phyloP scores from a whole-genome alignment of 2,888 invertebrate species.

The Zygothrica quintamaculata region DNA sequence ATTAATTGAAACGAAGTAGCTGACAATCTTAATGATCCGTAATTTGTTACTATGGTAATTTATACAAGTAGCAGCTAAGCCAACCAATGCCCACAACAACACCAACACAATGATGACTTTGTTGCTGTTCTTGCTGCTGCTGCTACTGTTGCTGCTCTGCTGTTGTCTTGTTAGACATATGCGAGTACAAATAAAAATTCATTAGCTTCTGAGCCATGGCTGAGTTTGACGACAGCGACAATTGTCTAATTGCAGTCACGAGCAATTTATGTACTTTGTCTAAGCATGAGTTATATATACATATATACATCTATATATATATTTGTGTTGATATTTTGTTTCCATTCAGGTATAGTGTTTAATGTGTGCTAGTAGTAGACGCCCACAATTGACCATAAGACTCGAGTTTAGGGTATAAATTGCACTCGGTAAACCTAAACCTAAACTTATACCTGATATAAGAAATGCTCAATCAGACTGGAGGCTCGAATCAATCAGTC shows the following conservation, averaged over 20 bases:
- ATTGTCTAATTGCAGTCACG: slow-evolving; percentile 81
- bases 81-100: slow-evolving; percentile 60
- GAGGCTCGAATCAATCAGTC: slow-evolving; percentile 55
- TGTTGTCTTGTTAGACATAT: slow-evolving; percentile 76
- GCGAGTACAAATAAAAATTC: slow-evolving; percentile 76
- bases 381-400: slow-evolving; percentile 67
- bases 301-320: slow-evolving; percentile 41
- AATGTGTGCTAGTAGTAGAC: slow-evolving; percentile 36
- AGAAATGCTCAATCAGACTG: slow-evolving; percentile 30
- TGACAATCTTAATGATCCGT: slow-evolving; percentile 81
- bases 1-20: slow-evolving; percentile 82
- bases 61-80: slow-evolving; percentile 68
- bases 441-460: slow-evolving; percentile 30
- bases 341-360: slow-evolving; percentile 24
- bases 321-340: slow-evolving; percentile 35
- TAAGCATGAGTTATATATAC: slow-evolving; percentile 62
- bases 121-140: slow-evolving; percentile 30
- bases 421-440: slow-evolving; percentile 38
- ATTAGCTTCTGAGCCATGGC: slow-evolving; percentile 72
- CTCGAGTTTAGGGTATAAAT: slow-evolving; percentile 46
- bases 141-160: slow-evolving; percentile 33
- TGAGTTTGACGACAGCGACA: slow-evolving; percentile 78
- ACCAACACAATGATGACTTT: slow-evolving; percentile 71
- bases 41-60: slow-evolving; percentile 82
- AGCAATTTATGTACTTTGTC: slow-evolving; percentile 77